Conservation (phyloP, 2,888 invertebrate genomes). For the Adela reaumurella region DNA sequence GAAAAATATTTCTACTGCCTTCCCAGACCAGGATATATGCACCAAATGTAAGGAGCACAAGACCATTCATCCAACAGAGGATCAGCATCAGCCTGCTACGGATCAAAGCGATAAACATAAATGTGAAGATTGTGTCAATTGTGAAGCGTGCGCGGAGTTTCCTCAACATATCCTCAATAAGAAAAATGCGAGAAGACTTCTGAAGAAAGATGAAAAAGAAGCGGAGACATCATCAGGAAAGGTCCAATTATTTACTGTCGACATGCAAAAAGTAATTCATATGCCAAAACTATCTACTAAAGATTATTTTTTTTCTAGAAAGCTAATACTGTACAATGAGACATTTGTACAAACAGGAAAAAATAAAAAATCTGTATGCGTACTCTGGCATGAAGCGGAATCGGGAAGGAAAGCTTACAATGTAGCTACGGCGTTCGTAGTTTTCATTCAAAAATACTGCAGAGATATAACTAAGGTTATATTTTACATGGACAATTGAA, state of each 20-base stretch:
- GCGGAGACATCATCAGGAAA: neutral
- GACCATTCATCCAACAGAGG: too few relatives aligned
- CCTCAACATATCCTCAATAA: too few relatives aligned
- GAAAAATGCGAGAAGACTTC: too few relatives aligned
- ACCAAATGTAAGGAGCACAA: too few relatives aligned
- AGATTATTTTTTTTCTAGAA: neutral
- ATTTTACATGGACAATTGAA: neutral
- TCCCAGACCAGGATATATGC: too few relatives aligned
- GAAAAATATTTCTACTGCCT: too few relatives aligned
- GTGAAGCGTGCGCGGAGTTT: too few relatives aligned
- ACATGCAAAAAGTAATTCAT: neutral
- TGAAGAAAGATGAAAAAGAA: too few relatives aligned
- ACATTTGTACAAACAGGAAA: neutral
- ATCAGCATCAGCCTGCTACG: too few relatives aligned
- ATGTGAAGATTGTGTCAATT: too few relatives aligned
- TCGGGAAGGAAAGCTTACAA: neutral
- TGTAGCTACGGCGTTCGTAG: neutral
- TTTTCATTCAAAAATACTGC: neutral
- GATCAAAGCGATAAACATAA: too few relatives aligned
- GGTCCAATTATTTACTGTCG: neutral
- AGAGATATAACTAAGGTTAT: neutral
- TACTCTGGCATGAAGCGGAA: slow-evolving; percentile 1
- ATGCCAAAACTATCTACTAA: neutral
- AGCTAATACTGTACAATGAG: neutral
- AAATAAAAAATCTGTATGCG: neutral